Conservation (phyloP, 2,888 invertebrate species). For the Tipula vernalis region DNA sequence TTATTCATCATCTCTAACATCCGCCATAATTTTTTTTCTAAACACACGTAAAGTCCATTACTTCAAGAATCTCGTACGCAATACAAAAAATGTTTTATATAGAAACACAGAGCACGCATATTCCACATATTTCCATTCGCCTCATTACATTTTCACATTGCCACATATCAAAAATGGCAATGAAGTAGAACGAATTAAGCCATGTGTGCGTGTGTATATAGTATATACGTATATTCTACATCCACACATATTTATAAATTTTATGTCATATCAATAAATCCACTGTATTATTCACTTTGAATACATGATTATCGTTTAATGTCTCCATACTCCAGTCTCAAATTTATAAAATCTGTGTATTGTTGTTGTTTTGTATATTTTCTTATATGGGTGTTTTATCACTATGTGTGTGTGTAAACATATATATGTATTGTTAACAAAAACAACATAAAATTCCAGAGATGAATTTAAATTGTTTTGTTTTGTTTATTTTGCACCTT, state of each 20-base stretch:
- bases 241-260: not conserved
- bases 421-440: not conserved
- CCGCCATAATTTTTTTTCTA: not conserved
- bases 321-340: not conserved
- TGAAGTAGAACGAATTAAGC: not conserved
- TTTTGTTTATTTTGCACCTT: not conserved
- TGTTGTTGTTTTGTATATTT: not conserved
- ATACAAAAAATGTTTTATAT: not conserved
- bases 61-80: not conserved
- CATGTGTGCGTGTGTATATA: not conserved
- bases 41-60: not conserved
- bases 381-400: not conserved
- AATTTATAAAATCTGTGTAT: not conserved
- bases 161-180: not conserved
- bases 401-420: not conserved
- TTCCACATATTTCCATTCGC: not conserved
- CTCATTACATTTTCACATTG: not conserved
- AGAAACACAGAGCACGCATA: not conserved
- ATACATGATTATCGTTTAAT: constrained; percentile 4
- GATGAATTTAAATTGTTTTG: not conserved
- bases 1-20: not conserved
- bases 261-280: not conserved
- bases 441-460: not conserved
- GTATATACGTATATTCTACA: not conserved
- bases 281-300: constrained; percentile 4